Evolutionary conservation across 2,888 invertebrate genomes (phyloP).

Genomic region (Crossocerus cetratus): DNA sequence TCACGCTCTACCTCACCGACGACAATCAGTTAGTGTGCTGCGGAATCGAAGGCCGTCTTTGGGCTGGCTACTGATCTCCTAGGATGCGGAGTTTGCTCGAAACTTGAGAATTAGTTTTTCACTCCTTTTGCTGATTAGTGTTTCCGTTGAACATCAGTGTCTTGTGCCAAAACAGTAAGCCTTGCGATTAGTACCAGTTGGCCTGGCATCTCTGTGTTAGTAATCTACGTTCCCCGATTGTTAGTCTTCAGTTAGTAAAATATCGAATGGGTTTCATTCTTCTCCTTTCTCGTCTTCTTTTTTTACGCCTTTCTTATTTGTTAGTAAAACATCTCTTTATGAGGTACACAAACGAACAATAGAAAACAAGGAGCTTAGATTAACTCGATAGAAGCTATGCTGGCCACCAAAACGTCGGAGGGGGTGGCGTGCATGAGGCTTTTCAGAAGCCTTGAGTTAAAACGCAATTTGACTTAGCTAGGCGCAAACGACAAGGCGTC

Average conservation of each 20-base stretch:
- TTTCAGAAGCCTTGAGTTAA: not conserved
- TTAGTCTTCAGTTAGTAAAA: slow-evolving; percentile 20
- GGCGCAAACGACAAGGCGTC: slow-evolving; percentile 39
- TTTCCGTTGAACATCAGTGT: too few relatives aligned
- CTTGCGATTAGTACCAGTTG: slow-evolving; percentile 3
- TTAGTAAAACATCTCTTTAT: slow-evolving; percentile 17
- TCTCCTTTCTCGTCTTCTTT: too few relatives aligned
- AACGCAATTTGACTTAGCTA: slow-evolving; percentile 36
- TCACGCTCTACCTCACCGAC: not conserved
- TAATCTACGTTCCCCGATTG: too few relatives aligned
- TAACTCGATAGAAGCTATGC: slow-evolving; percentile 23
- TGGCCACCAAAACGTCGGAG: not conserved
- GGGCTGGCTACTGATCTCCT: too few relatives aligned
- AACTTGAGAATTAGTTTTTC: too few relatives aligned
- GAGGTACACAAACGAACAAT: slow-evolving; percentile 17
- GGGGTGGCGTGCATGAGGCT: not conserved
- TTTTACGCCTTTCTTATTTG: slow-evolving; percentile 9
- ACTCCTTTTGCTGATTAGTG: too few relatives aligned
- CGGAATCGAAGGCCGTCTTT: too few relatives aligned
- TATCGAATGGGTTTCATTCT: slow-evolving; percentile 6
- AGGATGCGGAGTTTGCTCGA: too few relatives aligned
- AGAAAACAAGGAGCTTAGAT: slow-evolving; percentile 21
- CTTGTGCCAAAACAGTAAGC: not conserved
- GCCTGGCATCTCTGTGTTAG: not conserved
- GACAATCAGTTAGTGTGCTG: too few relatives aligned